These are phyloP conservation scores for Galleria mellonella DNA, from an alignment of 1,140 invertebrate species.

Conservation along the genomic window DNA sequence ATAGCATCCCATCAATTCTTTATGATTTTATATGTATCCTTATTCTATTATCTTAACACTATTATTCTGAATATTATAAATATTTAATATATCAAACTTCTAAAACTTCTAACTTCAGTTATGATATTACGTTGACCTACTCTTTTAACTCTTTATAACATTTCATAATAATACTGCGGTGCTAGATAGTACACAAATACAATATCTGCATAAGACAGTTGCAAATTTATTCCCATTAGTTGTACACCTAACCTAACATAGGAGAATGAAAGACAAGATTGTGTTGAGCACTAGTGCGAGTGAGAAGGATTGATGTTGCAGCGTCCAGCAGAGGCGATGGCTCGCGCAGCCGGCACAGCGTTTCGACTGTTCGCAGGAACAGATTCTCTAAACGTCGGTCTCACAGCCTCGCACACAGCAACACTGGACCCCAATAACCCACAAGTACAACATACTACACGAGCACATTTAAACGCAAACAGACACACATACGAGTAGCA, in stretches of 20 bases:
- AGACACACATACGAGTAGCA: neutral
- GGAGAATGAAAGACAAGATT: slow-evolving; percentile 5
- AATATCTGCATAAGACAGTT: too few relatives aligned
- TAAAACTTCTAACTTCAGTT: too few relatives aligned
- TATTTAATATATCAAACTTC: too few relatives aligned
- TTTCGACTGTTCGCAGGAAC: slow-evolving; percentile 86
- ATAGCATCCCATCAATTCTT: neutral
- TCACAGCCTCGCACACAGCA: slow-evolving; percentile 78
- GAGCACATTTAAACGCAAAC: slow-evolving; percentile 8
- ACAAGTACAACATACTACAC: slow-evolving; percentile 51
- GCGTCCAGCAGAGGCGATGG: slow-evolving; percentile 84
- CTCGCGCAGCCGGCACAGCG: slow-evolving; percentile 83
- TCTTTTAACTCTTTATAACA: too few relatives aligned
- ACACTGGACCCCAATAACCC: slow-evolving; percentile 71
- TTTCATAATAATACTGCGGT: too few relatives aligned
- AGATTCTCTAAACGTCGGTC: slow-evolving; percentile 82
- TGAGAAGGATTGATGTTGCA: slow-evolving; percentile 61
- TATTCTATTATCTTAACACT: neutral
- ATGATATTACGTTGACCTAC: too few relatives aligned
- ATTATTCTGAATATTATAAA: too few relatives aligned
- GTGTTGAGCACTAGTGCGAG: slow-evolving; percentile 11
- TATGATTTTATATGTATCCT: neutral
- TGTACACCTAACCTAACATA: neutral
- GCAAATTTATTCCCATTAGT: too few relatives aligned
- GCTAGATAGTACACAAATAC: too few relatives aligned